phyloP scores from a whole-genome alignment of 2,797 vertebrate species.

The Pseudochirops corinnae region DNA sequence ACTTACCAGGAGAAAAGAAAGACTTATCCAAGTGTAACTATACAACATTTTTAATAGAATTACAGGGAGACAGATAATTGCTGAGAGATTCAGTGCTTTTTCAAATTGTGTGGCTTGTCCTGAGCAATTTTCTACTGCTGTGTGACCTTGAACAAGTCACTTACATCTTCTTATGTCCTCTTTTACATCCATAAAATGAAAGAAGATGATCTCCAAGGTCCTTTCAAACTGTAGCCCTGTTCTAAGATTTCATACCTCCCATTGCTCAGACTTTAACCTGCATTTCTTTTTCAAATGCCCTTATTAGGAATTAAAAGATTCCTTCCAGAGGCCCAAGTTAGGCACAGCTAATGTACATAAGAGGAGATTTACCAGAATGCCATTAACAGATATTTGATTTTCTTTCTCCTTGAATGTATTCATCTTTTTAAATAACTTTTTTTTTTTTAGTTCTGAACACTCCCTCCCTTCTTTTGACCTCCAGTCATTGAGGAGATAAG shows the following conservation, averaged over 20 bases:
- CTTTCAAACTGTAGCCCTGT: not conserved
- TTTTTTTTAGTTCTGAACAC: too few relatives aligned
- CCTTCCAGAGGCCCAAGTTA: not conserved
- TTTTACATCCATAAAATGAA: not conserved
- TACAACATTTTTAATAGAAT: not conserved
- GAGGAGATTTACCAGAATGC: not conserved
- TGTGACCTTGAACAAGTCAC: not conserved
- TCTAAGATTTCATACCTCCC: not conserved
- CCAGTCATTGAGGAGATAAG: not conserved
- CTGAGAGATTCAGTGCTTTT: not conserved
- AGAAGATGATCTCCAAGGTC: not conserved
- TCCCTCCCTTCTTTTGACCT: not conserved
- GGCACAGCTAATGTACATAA: not conserved
- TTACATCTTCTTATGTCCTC: not conserved
- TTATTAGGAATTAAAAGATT: not conserved
- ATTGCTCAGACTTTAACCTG: not conserved
- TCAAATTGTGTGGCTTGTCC: not conserved
- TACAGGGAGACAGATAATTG: not conserved
- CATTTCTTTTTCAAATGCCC: not conserved
- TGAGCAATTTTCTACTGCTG: not conserved
- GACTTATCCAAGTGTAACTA: not conserved
- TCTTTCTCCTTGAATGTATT: not conserved
- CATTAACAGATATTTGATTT: not conserved
- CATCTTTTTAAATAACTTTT: too few relatives aligned
- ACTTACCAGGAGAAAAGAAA: not conserved